Percentiles rank a stretch among this genome's conserved stretches.
These are phyloP conservation scores for Temnothorax longispinosus DNA, from an alignment of 1,140 invertebrate species.

Conservation along the genomic window DNA sequence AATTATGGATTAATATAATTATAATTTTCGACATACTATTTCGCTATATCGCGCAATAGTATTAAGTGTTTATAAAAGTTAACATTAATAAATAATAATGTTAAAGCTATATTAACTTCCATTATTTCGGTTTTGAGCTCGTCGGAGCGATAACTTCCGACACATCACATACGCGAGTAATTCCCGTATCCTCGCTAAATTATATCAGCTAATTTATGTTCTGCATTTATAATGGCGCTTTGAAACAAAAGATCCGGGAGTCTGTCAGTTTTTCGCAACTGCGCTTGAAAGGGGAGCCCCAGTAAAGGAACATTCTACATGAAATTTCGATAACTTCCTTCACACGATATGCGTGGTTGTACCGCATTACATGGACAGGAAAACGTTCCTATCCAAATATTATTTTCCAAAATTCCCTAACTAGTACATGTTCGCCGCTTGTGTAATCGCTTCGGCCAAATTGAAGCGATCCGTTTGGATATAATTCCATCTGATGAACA, in stretches of 20 bases:
- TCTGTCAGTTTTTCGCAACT: constrained; percentile 34
- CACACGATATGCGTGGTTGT: neutral
- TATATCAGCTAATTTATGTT: constrained; percentile 15
- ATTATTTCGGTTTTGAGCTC: neutral
- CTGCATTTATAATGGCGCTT: constrained; percentile 10
- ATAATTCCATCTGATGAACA: constrained; percentile 31
- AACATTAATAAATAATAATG: constrained; percentile 13
- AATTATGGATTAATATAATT: neutral
- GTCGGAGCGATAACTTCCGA: neutral
- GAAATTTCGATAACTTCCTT: constrained; percentile 21
- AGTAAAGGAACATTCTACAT: neutral
- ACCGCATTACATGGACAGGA: neutral
- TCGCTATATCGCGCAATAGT: neutral
- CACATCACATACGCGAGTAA: neutral
- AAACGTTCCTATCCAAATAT: constrained; percentile 47
- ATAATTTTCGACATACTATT: neutral
- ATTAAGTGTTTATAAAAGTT: neutral
- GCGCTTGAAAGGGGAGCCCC: neutral
- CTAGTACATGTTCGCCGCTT: constrained; percentile 26
- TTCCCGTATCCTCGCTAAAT: neutral
- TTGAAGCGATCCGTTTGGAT: constrained; percentile 51
- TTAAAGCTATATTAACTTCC: neutral
- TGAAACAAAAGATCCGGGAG: constrained; percentile 7
- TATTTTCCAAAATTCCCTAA: constrained; percentile 48
- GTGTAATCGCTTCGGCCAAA: constrained; percentile 48